phyloP scores from a whole-genome alignment of 1,140 invertebrate genomes.

The Micrasema minimum region DNA sequence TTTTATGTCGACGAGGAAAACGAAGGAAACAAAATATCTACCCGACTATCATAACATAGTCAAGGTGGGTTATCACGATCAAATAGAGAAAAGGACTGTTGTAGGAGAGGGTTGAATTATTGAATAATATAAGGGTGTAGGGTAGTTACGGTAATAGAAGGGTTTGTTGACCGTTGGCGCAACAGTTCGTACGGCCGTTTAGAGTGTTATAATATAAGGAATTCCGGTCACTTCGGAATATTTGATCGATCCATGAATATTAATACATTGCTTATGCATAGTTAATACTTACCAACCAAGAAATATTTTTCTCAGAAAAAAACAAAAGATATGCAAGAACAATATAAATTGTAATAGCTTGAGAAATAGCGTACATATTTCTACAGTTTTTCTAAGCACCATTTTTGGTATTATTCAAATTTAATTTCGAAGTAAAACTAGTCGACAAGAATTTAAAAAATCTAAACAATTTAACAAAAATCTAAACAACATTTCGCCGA shows the following conservation, averaged over 20 bases:
- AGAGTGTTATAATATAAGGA: background rate
- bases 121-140: background rate
- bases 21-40: background rate
- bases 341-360: background rate
- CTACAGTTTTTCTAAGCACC: too few species aligned
- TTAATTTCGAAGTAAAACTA: too few species aligned
- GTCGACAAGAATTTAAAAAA: too few species aligned
- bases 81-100: background rate
- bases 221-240: background rate
- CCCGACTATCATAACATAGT: background rate
- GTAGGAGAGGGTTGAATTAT: slow-evolving; percentile 2
- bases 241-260: background rate
- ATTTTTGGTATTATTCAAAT: too few species aligned
- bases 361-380: background rate
- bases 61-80: background rate
- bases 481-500: too few species aligned
- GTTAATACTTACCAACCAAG: background rate
- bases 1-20: too few species aligned
- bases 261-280: background rate
- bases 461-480: too few species aligned
- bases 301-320: background rate
- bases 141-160: background rate
- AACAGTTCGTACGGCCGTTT: slow-evolving; percentile 12
- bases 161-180: slow-evolving; percentile 23
- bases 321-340: background rate